Percentiles rank a stretch among this genome's conserved stretches.
Evolutionary conservation across 2,113 vertebrate species (phyloP).

Genomic region (Aphelocoma coerulescens): DNA sequence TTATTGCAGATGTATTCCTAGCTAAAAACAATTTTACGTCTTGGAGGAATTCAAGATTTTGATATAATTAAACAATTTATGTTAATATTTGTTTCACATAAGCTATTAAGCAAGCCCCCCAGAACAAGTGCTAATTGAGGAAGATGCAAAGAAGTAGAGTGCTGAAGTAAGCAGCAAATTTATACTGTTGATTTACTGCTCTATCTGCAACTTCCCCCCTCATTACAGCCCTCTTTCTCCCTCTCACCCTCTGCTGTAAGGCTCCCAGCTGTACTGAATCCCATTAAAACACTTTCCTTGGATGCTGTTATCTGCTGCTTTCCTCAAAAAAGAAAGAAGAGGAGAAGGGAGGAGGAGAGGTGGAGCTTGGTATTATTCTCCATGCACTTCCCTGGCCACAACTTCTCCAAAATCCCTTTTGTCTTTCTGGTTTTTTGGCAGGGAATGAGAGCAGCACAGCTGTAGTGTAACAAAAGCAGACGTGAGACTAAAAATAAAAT

Average conservation of each 20-base stretch:
- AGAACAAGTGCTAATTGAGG: constrained; percentile 70
- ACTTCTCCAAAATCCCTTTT: constrained; percentile 45
- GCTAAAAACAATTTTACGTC: constrained; percentile 70
- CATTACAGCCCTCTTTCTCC: not conserved
- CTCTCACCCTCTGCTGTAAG: not conserved
- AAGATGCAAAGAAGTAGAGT: constrained; percentile 55
- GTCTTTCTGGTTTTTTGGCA: constrained; percentile 28
- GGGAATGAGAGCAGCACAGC: constrained; percentile 9
- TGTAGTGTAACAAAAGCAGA: constrained; percentile 52
- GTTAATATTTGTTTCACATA: constrained; percentile 77
- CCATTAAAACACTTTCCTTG: constrained; percentile 44
- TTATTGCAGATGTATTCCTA: constrained; percentile 57
- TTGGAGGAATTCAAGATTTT: constrained; percentile 71
- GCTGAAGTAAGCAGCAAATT: constrained; percentile 55
- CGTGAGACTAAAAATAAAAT: not conserved
- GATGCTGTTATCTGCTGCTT: constrained; percentile 12
- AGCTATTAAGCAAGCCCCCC: constrained; percentile 68
- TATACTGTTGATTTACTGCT: constrained; percentile 46
- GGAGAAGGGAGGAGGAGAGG: not conserved
- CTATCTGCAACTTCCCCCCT: constrained; percentile 33
- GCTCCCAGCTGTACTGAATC: constrained; percentile 47
- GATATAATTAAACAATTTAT: constrained; percentile 75
- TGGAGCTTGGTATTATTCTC: not conserved
- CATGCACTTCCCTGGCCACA: not conserved
- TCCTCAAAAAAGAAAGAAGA: constrained; percentile 14